These are phyloP conservation scores for Hormaphis cornu DNA, from an alignment of 1,140 invertebrate genomes.

Conservation along the genomic window DNA sequence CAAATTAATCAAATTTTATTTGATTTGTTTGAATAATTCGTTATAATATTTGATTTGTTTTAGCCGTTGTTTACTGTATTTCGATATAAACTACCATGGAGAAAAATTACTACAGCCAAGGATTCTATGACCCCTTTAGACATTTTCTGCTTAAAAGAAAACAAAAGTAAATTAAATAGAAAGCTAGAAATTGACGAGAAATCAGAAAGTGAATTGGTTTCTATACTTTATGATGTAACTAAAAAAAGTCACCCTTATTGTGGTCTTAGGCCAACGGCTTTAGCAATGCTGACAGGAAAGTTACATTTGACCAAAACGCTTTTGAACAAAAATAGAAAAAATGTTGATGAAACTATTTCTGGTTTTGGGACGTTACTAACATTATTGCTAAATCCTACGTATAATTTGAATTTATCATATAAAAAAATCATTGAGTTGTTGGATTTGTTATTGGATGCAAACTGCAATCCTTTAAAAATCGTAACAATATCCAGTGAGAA, in stretches of 20 bases:
- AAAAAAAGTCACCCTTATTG: slow-evolving; percentile 8
- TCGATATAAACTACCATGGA: not conserved
- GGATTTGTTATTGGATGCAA: not conserved
- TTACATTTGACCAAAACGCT: not conserved
- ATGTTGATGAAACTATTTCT: not conserved
- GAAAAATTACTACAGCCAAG: not conserved
- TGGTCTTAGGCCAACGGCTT: not conserved
- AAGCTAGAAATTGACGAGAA: not conserved
- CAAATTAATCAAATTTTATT: too few relatives aligned
- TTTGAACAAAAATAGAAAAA: not conserved
- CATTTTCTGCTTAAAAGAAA: slow-evolving; percentile 7
- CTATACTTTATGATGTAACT: not conserved
- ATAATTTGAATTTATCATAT: slow-evolving; percentile 4
- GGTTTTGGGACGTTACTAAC: not conserved
- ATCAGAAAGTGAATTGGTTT: not conserved
- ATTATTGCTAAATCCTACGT: not conserved
- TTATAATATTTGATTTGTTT: not conserved
- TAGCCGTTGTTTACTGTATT: not conserved
- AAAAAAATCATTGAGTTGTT: not conserved
- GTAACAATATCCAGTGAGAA: not conserved
- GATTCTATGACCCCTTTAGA: slow-evolving; percentile 5
- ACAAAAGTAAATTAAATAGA: not conserved
- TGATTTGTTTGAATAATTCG: not conserved
- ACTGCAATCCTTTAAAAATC: not conserved
- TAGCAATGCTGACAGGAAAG: slow-evolving; percentile 17